A percentile compares a stretch with the other conserved stretches of the same genome.
These are phyloP conservation scores for Ellobius talpinus DNA, from an alignment of 2,113 vertebrate species.

Conservation along the genomic window DNA sequence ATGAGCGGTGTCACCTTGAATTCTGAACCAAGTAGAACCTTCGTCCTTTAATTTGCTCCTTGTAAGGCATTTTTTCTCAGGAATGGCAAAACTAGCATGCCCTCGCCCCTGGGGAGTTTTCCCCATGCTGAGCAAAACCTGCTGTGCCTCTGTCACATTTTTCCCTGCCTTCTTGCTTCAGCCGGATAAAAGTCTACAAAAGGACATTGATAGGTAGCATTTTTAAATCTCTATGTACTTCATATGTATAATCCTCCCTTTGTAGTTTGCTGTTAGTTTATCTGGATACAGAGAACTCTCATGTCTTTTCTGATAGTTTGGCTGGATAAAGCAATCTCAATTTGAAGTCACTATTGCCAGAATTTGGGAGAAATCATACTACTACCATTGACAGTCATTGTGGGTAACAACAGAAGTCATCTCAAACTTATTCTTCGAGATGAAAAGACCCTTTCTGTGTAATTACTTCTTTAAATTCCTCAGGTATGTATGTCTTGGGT, in stretches of 20 bases:
- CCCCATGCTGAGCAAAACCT: background rate
- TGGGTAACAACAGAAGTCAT: background rate
- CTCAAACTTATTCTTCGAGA: background rate
- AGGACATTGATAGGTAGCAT: background rate
- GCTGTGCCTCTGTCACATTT: too few relatives aligned
- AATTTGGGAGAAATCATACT: background rate
- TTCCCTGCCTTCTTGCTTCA: background rate
- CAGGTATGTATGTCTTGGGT: background rate
- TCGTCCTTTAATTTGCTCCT: background rate
- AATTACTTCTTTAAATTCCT: background rate
- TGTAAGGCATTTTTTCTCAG: background rate
- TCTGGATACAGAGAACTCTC: background rate
- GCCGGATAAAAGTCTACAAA: background rate
- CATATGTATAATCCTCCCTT: background rate
- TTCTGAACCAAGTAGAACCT: background rate
- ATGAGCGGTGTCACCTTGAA: background rate
- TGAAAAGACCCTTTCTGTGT: background rate
- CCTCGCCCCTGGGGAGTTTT: accelerated
- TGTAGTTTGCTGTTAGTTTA: background rate
- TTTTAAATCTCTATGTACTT: too few relatives aligned
- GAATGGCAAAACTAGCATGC: background rate
- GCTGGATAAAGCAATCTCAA: background rate
- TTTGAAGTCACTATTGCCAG: background rate
- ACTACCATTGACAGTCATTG: background rate
- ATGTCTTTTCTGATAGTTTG: background rate